phyloP scores from a whole-genome alignment of 2,113 vertebrate genomes.

The Aleadryas rufinucha region DNA sequence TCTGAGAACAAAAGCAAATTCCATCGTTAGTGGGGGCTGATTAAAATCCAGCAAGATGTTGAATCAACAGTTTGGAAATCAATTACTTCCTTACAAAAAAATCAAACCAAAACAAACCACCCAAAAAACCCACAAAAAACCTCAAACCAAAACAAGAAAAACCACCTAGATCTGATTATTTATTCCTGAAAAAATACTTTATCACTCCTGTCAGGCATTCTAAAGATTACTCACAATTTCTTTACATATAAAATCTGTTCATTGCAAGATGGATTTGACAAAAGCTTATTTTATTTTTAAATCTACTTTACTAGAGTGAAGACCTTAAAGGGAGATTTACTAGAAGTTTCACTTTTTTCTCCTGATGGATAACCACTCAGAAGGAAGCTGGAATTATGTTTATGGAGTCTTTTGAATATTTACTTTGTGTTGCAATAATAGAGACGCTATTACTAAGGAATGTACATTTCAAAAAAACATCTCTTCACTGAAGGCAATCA shows the following conservation, averaged over 20 bases:
- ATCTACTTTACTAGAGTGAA: slow-evolving; percentile 30
- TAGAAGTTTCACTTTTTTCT: slow-evolving; percentile 13
- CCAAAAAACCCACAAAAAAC: too few species aligned
- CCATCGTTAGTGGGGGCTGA: neutral
- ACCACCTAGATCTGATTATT: neutral
- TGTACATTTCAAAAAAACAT: neutral
- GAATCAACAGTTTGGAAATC: neutral
- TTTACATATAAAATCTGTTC: neutral
- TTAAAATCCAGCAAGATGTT: neutral
- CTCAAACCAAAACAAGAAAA: neutral
- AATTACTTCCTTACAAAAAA: neutral
- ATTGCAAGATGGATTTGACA: neutral
- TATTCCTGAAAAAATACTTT: neutral
- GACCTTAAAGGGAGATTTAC: slow-evolving; percentile 38
- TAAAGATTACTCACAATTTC: neutral
- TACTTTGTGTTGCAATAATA: slow-evolving; percentile 41
- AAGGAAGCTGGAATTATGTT: slow-evolving; percentile 53
- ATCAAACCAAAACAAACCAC: too few species aligned
- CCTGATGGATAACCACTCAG: neutral
- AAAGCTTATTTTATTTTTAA: slow-evolving; percentile 47
- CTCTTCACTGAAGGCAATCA: neutral
- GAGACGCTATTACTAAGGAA: slow-evolving; percentile 7
- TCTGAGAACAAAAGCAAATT: neutral
- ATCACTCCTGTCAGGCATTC: neutral
- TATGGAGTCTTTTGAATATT: slow-evolving; percentile 52